Evolutionary conservation across 2,113 vertebrate genomes (phyloP).

Genomic region (Eulemur rufifrons): DNA sequence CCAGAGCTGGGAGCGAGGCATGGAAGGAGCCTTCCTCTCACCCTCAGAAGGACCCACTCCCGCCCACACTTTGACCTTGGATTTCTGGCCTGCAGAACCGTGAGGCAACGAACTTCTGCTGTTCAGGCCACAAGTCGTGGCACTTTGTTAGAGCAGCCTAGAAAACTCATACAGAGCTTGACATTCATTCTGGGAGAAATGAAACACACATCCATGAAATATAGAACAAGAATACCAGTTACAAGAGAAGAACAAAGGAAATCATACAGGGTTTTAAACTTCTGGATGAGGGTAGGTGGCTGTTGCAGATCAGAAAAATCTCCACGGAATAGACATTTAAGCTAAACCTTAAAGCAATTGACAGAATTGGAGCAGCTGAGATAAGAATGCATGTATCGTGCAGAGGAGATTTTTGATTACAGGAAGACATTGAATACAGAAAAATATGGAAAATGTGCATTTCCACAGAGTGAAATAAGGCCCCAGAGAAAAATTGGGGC

Average conservation of each 20-base stretch:
- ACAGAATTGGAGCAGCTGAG: not conserved
- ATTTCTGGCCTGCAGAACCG: rapidly evolving
- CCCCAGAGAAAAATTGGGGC: not conserved
- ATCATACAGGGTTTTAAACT: not conserved
- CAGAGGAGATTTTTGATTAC: not conserved
- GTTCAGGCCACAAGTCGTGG: too few species aligned
- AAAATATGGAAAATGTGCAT: not conserved
- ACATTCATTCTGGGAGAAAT: not conserved
- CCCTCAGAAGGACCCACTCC: rapidly evolving
- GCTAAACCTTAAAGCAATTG: not conserved
- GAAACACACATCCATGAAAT: not conserved
- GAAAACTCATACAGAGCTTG: not conserved
- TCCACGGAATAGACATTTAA: not conserved
- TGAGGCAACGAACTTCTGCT: not conserved
- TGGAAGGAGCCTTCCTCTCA: too few species aligned
- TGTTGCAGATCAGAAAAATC: not conserved
- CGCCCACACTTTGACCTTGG: not conserved
- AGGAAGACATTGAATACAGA: too few species aligned
- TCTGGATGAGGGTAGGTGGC: too few species aligned
- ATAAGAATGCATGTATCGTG: not conserved
- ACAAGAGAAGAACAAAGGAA: not conserved
- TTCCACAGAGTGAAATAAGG: rapidly evolving
- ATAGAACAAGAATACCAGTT: not conserved
- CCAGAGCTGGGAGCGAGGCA: rapidly evolving
- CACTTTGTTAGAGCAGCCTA: not conserved